Base-by-base conservation (phyloP, 2,797 vertebrate species). In the Xenops minutus region DNA sequence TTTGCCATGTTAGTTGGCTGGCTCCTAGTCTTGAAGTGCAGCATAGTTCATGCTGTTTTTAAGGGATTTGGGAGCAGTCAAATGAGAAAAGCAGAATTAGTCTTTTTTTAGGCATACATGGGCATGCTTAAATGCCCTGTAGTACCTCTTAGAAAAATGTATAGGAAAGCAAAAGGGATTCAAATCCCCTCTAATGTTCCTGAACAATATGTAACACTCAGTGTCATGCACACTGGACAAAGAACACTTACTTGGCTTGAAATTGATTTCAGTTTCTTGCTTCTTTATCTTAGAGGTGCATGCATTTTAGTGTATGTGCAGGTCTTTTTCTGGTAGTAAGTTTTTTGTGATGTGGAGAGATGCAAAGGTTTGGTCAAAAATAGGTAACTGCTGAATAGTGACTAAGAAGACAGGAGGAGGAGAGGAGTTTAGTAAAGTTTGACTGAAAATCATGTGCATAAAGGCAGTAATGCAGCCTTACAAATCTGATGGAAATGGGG, bases 41-140 rank as follows among this genome's bases (percentile, higher is more conserved):
- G 30, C 26, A 7, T 0, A 5, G 16, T 56, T 18, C 1, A 0
- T 54, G 20, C 8, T 61, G 1, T 73, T 89, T 72, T 26, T 49
- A 12, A 36, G 10, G 26, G 8, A 26, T 23, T 88, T 76, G 58
- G 23, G 10, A 88, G 20, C 17, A 36, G 37, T 41, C 12, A 17
- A 8, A 34, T 29, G 30, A 62, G n/a, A 51, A 80, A 73, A 80
- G 12, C 17, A 26, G 43, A 43, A 17, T 43, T 77, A n/a, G 5
- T 71, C 39, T 78, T 82, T 22, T 22, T 7, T 69, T 83, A 46
- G 8, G 11, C 7, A 32, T 46, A 11, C 3, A 1, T 24, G 8
- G 22, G 4, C 62, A 7, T 37, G 26, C 34, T 44, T 49, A 29
- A 19, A 12, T 26, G 4, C 17, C 19, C 51, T 34, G 15, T 37